Conservation (phyloP, 2,113 vertebrate species). For the Taxidea taxus region DNA sequence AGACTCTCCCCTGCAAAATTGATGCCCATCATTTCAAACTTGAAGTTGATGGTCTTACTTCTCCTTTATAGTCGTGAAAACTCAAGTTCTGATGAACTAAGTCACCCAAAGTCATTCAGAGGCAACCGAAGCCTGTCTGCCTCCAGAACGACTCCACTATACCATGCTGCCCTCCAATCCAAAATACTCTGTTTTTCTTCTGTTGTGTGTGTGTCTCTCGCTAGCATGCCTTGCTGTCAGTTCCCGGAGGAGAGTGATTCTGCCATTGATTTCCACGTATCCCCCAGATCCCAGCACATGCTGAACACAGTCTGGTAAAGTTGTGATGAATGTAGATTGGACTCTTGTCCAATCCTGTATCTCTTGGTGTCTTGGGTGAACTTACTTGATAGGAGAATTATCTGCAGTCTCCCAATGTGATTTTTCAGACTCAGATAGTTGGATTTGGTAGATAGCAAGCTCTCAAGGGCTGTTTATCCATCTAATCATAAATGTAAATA, state of each 20-base stretch:
- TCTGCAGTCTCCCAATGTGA: conserved; percentile 24
- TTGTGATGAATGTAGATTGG: not conserved
- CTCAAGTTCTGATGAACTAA: not conserved
- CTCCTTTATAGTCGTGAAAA: not conserved
- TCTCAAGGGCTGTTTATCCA: conserved; percentile 2
- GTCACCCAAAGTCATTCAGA: not conserved
- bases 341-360: not conserved
- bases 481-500: conserved; percentile 52
- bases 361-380: not conserved
- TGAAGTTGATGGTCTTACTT: not conserved
- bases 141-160: not conserved
- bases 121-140: not conserved
- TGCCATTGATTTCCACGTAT: not conserved
- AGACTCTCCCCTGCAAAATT: not conserved
- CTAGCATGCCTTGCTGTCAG: not conserved
- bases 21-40: not conserved
- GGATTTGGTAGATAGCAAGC: conserved; percentile 41
- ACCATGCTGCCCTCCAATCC: not conserved
- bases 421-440: conserved; percentile 25
- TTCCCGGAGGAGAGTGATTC: not conserved
- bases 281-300: not conserved
- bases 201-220: not conserved
- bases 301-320: not conserved
- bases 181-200: not conserved
- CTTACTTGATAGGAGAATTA: conserved; percentile 27